phyloP scores from a whole-genome alignment of 2,797 vertebrate genomes.

The Mus caroli region DNA sequence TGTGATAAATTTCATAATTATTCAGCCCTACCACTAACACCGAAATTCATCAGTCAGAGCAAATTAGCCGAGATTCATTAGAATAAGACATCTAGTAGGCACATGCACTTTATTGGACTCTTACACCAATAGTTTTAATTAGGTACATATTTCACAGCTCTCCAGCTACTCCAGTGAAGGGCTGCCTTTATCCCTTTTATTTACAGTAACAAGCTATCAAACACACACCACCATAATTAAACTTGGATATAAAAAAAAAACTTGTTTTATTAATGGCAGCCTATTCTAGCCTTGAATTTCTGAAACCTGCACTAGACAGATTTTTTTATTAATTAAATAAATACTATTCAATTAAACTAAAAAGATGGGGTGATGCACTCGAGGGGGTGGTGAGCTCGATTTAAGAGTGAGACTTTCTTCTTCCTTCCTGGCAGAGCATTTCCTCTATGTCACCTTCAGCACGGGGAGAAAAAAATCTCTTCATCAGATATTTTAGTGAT shows the following conservation, averaged over 20 bases:
- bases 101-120: conserved; percentile 98
- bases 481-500: conserved; percentile 84
- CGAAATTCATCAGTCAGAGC: conserved; percentile 98
- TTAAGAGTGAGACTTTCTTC: conserved; percentile 57
- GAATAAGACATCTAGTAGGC: conserved; percentile 96
- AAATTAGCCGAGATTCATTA: conserved; percentile 99
- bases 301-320: conserved; percentile 77
- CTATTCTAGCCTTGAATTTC: conserved; percentile 81
- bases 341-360: conserved; percentile 63
- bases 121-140: conserved; percentile 99
- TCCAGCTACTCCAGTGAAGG: conserved; percentile 94
- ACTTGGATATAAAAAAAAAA: conserved; percentile 85
- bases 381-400: background rate
- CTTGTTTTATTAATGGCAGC: conserved; percentile 83
- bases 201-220: conserved; percentile 93
- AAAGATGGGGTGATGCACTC: background rate
- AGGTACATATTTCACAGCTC: conserved; percentile 99
- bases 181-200: conserved; percentile 95
- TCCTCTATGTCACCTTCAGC: conserved; percentile 88
- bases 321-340: conserved; percentile 79
- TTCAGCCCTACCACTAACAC: conserved; percentile 94
- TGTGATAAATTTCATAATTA: conserved; percentile 98
- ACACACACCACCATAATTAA: conserved; percentile 91
- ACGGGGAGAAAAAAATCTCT: conserved; percentile 63
- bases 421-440: conserved; percentile 51